Base-by-base conservation (phyloP, 2,797 vertebrate species). In the Percopsis omiscomaycus region DNA sequence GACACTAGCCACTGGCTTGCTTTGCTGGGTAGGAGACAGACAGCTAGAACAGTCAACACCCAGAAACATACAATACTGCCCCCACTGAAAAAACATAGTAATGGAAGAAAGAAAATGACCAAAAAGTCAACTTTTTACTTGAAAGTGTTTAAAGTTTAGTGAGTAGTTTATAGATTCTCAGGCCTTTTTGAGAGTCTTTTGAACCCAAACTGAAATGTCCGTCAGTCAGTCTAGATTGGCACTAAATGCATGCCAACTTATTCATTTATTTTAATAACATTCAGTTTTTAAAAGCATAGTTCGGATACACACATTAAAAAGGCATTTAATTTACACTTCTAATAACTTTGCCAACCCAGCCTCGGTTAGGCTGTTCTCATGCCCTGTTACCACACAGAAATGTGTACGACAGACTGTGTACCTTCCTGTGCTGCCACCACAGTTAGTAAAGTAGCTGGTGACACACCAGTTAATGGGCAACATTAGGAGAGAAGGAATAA, bases 361-460 rank as follows among this genome's bases (percentile, higher is more conserved):
- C 78, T 84, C 61, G 37, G 55, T 78, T 81, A 70, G 72, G 74
- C 78, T 77, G 74, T 84, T 86, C 64, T 58, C 65, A 66, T 37
- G 51, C 71, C 71, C 53, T 71, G 66, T 58, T 54, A 74, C 78
- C 83, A 66, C 84, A 81, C 49, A 74, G 66, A 82, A 82, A 86
- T 79, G 74, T 80, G 79, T 68, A 54, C 68, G 81, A 83, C 85
- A 89, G 86, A 87, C 81, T 78, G 79, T 66, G 77, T 62, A 80
- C 76, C 84, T 89, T 88, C 82, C 83, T 86, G 81, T 80, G 78
- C 84, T 64, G 71, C 82, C 86, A 84, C 83, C 79, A 75, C 83
- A 88, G 78, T 89, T 71, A 88, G 82, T 86, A 86, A 84, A 89
- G 82, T 71, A 83, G 82, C 86, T 88, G 90, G 89, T 89, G 88